phyloP scores from a whole-genome alignment of 1,140 invertebrate species.

The Rhizoglyphus robini region DNA sequence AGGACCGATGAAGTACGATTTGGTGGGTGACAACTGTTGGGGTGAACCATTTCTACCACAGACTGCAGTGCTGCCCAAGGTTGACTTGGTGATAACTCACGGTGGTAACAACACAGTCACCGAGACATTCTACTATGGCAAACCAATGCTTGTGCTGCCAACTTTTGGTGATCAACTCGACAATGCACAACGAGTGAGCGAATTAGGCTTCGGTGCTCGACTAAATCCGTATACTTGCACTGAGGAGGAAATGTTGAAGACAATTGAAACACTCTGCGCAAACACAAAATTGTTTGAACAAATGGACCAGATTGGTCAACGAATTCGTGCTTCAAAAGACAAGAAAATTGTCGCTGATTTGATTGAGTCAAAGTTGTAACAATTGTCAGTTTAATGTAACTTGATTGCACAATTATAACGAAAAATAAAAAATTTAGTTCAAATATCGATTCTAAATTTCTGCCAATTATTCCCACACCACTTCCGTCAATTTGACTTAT shows the following conservation, averaged over 20 bases:
- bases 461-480: no score
- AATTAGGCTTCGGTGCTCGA: constrained; percentile 8
- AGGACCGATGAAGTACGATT: background rate
- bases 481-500: no score
- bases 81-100: constrained; percentile 21
- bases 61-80: background rate
- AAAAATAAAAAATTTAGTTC: no score
- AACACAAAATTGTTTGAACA: background rate
- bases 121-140: constrained; percentile 19
- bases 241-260: constrained; percentile 12
- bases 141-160: constrained; percentile 16
- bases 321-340: background rate
- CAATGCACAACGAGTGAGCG: constrained; percentile 24
- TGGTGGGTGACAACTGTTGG: constrained; percentile 14
- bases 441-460: no score
- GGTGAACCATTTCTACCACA: constrained; percentile 19
- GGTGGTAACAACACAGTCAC: constrained; percentile 17
- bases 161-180: constrained; percentile 21
- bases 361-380: no score
- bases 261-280: constrained; percentile 9
- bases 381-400: no score
- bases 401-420: no score
- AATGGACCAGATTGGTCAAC: background rate
- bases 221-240: constrained; percentile 16
- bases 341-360: background rate